Conservation (phyloP, 2,113 vertebrate genomes). For the Vombatus ursinus region DNA sequence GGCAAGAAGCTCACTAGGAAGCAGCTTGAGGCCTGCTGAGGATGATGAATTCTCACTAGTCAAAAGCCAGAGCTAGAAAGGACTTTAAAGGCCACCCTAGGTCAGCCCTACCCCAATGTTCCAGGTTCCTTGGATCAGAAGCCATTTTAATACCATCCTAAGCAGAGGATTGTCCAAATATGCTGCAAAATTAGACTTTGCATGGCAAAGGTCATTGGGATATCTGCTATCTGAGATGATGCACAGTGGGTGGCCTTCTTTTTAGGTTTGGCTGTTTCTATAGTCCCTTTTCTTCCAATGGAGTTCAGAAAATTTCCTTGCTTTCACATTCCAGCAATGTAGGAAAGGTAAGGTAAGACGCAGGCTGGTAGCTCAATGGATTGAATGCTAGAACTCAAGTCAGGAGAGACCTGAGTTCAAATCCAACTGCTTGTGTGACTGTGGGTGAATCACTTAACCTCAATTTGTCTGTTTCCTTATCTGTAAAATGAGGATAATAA, state of each 20-base stretch:
- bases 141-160: neutral
- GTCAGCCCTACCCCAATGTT: neutral
- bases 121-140: neutral
- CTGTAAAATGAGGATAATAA: neutral
- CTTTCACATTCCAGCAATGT: neutral
- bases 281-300: neutral
- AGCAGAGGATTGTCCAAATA: neutral
- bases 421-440: neutral
- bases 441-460: neutral
- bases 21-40: too few relatives aligned
- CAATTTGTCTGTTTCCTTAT: neutral
- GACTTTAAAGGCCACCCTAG: neutral
- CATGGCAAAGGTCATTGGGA: neutral
- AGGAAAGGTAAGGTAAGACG: neutral
- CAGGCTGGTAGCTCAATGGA: neutral
- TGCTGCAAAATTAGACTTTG: neutral
- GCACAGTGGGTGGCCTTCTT: neutral
- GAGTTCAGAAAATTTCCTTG: neutral
- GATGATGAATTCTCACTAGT: neutral
- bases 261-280: neutral
- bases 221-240: neutral
- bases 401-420: neutral
- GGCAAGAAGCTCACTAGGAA: neutral
- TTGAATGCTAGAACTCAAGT: neutral
- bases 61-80: neutral